Base-by-base conservation (phyloP, 2,113 vertebrate species). In the Ptilorrhoa leucosticta region DNA sequence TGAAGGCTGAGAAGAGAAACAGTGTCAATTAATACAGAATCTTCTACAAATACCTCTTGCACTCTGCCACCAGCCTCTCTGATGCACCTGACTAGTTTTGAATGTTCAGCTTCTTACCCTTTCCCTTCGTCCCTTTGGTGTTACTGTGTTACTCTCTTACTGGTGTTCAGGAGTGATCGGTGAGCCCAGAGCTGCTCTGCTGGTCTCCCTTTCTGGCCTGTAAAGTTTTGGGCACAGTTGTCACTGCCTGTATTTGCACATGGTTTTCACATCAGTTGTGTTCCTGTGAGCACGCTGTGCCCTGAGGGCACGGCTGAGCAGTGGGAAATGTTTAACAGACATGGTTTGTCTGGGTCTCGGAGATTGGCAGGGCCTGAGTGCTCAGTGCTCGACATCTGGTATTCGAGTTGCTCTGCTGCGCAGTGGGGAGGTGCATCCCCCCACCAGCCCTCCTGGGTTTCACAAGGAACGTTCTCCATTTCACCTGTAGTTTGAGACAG, bases 381-480 rank as follows among this genome's bases (percentile, higher is more conserved):
- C 53, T 71, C 2, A 1, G 11, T 71, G 61, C 33, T 47, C 0
- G 0, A 30, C 44, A 26, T 28, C 61, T 79, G 61, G 45, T 61
- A 1, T 76, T 61, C 16, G 51, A 69, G 77, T 54, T 28, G 69
- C 57, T 35, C 27, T 45, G n/a, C 70, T 65, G 53, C 4, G 1
- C 30, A 6, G 66, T 20, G 27, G 20, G 31, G 53, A 69, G 54
- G 24, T 48, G 47, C 30, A 4, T 37, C 9, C 40, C 21, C 26
- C 28, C 2, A 0, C 22, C 65, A 53, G 78, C 57, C 31, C 28
- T 56, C 30, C 35, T 26, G 40, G n/a, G 21, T 82, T 76, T 84
- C 79, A 40, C n/a, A 31, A 28, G 56, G 65, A 79, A 8, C 19
- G 2, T 64, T 88, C 37, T 56, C 31, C 3, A 4, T 60, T 75